Base-by-base conservation (phyloP, 2,888 invertebrate species). In the Eristalis arbustorum region DNA sequence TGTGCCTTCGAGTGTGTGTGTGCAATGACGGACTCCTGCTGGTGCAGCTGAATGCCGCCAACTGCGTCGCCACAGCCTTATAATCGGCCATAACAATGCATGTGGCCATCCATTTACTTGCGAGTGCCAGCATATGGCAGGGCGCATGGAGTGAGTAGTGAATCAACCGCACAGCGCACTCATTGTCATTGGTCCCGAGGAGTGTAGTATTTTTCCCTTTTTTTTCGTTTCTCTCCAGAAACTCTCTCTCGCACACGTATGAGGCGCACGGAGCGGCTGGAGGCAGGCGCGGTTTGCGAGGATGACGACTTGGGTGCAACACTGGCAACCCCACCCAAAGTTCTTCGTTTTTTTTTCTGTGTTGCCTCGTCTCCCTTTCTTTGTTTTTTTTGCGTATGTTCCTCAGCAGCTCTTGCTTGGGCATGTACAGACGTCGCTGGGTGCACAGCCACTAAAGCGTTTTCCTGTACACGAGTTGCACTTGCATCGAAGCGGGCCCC, bases 31-130 rank as follows among this genome's bases (percentile, higher is more conserved):
- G 68, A 67, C 85, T 78, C 81, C 76, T 77, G 81, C 74, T 73
- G 73, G 68, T 61, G 25, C 40, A 64, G 49, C 57, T 23, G 34
- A n/a, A 18, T 37, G 31, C 34, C 37, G 71, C 56, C 61, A 22
- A 28, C 61, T 61, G 23, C 57, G 34, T 73, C 59, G 61, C 78
- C 87, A 72, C 78, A 87, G 64, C 78, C 67, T 67, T 72, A 79
- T 68, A 82, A 87, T 78, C 82, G 85, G 66, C 85, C 78, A 87
- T 82, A 87, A 87, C 82, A 87, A 87, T 87, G 75, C 87, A 83
- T 83, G 87, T 76, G 78, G 83, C 72, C 83, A 37, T 69, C 59
- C 64, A 79, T 87, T 83, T 83, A 82, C 72, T 80, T 67, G 37
- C 31, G 22, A 14, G 42, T 37, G 68, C 73, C 5, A 31, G 28